Evolutionary conservation across 2,888 invertebrate species (phyloP), one percentile per base, ranked within the genome.

Genomic region (Himalopsyche tibetana): DNA sequence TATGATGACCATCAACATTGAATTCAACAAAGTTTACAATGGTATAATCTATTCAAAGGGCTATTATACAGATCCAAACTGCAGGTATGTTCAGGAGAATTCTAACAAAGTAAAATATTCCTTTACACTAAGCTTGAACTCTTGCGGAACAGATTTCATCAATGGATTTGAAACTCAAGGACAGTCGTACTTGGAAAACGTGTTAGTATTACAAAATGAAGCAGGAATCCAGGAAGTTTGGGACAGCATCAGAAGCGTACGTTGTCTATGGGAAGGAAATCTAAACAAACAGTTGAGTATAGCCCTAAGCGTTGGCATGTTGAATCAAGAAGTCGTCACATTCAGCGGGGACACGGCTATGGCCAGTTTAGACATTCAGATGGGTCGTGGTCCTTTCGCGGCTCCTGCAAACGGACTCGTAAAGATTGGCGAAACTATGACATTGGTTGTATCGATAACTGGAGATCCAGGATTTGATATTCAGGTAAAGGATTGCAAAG

Each of bases 321-420:
- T 97, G 89, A 96, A 95, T 89, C 96, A 96, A 90, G 96, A 97
- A 89, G 95, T 96, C 12, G 96, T 97, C 86, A 96, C 96, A 83
- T 97, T 97, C 91, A 96, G 96, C 89, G 97, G 97, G n/a, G 97
- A 97, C 89, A 96, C 96, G 0, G 96, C 96, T 0, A 95, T 95
- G 91, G 96, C 96, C 8, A 94, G 95, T 88, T 92, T 97, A 82
- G 97, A 97, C 89, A 96, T 97, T 85, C 96, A 96, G 91, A 92
- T 94, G 55, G 97, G 97, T 6, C 94, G 94, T 90, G 97, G 97
- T 85, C 96, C 97, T 28, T 96, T 96, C 89, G 96, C 96, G 0
- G 95, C 95, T 5, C 94, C 95, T 84, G 96, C 96, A 0, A 95
- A 95, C 88, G 96, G 96, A 0, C 92, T 97, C 56, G 95, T 97